phyloP scores from a whole-genome alignment of 2,113 vertebrate species.

The Martes martes region DNA sequence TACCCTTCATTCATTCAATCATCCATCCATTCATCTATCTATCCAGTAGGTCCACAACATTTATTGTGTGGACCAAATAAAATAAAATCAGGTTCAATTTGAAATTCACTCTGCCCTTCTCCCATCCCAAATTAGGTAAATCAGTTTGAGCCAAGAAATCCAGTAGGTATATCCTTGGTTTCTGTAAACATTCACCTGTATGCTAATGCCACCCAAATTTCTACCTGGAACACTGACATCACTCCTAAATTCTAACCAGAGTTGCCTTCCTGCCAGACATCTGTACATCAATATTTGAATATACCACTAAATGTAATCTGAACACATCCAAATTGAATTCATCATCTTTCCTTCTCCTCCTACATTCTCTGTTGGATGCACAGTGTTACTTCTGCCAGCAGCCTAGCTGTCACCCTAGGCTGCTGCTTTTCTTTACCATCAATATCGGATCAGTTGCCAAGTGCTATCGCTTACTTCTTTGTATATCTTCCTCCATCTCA shows the following conservation, averaged over 20 bases:
- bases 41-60: neutral
- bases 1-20: neutral
- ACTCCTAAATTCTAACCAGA: neutral
- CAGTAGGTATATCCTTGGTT: neutral
- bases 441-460: neutral
- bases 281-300: neutral
- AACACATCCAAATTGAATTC: neutral
- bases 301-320: neutral
- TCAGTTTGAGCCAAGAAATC: neutral
- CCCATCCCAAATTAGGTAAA: neutral
- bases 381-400: neutral
- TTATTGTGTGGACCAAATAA: neutral
- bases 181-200: neutral
- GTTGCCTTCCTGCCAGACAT: neutral
- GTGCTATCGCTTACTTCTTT: neutral
- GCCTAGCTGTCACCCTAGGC: neutral
- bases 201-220: neutral
- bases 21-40: neutral
- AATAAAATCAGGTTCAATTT: neutral
- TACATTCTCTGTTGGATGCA: neutral
- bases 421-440: neutral
- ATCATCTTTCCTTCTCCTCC: neutral
- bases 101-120: neutral
- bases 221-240: neutral
- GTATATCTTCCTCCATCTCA: neutral